Evolutionary conservation across 2,113 vertebrate genomes (phyloP).

Genomic region (Muntiacus reevesi): DNA sequence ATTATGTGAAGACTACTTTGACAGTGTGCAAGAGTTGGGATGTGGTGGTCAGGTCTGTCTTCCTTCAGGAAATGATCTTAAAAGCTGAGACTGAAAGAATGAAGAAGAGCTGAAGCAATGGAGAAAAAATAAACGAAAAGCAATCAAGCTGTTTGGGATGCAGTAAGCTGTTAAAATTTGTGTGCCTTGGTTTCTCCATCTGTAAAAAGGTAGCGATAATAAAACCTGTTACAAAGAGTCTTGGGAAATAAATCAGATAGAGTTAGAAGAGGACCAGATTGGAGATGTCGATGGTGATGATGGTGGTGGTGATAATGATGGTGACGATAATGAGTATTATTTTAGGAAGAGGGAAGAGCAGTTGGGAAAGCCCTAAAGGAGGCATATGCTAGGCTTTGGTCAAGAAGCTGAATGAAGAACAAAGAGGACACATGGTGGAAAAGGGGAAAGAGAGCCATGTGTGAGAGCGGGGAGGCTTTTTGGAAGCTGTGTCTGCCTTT

Average conservation of each 20-base stretch:
- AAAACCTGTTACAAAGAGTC: neutral
- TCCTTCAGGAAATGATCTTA: neutral
- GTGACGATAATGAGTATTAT: rapidly evolving
- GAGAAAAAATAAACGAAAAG: neutral
- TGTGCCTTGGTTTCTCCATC: neutral
- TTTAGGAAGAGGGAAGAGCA: neutral
- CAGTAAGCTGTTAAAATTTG: neutral
- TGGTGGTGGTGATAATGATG: neutral
- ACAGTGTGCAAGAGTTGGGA: neutral
- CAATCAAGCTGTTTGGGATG: neutral
- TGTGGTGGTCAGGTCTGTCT: neutral
- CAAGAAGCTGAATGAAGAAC: neutral
- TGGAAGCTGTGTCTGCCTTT: neutral
- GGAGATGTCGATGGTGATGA: neutral
- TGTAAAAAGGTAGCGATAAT: neutral
- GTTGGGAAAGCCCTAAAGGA: neutral
- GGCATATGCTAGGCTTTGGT: neutral
- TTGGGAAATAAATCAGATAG: neutral
- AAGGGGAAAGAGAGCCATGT: rapidly evolving
- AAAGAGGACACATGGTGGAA: rapidly evolving
- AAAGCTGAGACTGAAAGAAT: neutral
- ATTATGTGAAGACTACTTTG: neutral
- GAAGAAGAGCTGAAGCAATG: neutral
- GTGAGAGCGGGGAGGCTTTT: neutral
- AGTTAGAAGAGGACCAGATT: neutral